Base-by-base conservation (phyloP, 2,113 vertebrate species). In the cat (Felis catus) region DNA sequence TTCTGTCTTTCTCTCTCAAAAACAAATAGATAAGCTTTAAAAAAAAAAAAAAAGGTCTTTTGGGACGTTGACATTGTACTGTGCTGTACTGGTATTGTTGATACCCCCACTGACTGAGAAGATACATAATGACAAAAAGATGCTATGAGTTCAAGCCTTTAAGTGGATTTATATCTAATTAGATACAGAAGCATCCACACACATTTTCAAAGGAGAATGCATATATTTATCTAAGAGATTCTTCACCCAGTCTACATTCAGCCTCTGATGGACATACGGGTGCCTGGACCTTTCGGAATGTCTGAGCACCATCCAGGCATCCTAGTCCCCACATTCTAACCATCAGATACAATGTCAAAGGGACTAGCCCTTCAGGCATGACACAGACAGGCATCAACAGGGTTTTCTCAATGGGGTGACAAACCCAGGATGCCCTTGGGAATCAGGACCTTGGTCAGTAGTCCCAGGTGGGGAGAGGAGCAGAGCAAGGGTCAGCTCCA, bases 81-180 rank as follows among this genome's bases (percentile, higher is more conserved):
- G 58, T 53, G 76, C 53, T 93, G 25, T 15, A 7, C 93, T 76
- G 19, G 9, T 33, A 92, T 86, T 92, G 66, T 83, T 70, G 68
- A 63, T 68, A n/a, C 33, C 68, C 27, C 74, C 27, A 55, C 0
- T 78, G n/a, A 92, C 16, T 41, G 88, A 96, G 74, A 97, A 94
- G 70, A 83, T 74, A 65, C 4, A 18, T 7, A 58, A 70, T 39
- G 80, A 82, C 68, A 82, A 83, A 85, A 95, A 90, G 76, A 79
- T 51, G 91, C 41, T 96, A n/a, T 70, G 91, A 71, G 94, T 94
- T 88, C 71, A 71, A 84, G 66, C 70, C 91, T 82, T 93, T 66
- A 95, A 87, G 91, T 85, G 81, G 66, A 91, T 61, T 71, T 25
- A 8, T 48, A 61, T 23, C 81, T 85, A 73, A 73, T 91, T 71